Base-by-base conservation (phyloP, 2,113 vertebrate species). In the Paralichthys olivaceus region DNA sequence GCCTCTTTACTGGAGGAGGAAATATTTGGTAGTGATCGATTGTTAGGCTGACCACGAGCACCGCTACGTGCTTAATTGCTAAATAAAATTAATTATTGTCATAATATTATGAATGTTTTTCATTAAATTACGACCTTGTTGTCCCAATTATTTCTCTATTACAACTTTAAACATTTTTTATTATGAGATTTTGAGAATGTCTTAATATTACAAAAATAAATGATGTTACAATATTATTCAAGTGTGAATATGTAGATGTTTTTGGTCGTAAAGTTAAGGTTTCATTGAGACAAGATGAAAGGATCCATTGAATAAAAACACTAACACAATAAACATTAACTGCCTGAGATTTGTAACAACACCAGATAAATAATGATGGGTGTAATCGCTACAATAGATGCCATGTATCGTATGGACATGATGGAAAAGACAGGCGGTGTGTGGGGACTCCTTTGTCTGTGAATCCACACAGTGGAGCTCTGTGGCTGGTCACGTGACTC, bases 401-500 rank as follows among this genome's bases (percentile, higher is more conserved):
- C 32, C 32, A 34, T 34, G 32, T 34, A 34, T 54, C 5, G 7
- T 51, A 29, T 73, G 4, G 51, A 59, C 55, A 23, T 65, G 8
- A 75, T 19, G 26, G 32, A 28, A 71, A 73, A 51, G 0, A 26
- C 5, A 23, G 13, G 19, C 28, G 54, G 80, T 4, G 32, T 83
- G 60, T 37, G 14, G 68, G 60, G 43, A 74, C 63, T 74, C 83
- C 88, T 93, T 94, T 94, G 92, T 94, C 91, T 89, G 37, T 47
- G 54, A 40, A 71, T 69, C 77, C 66, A 79, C 70, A 55, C 70
- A 55, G 72, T 63, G 75, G 23, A 71, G 49, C 80, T 73, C 85
- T 65, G 64, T 54, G 79, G 59, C 37, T 25, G 8, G 85, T 95
- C 96, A 96, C 83, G 95, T 97, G 96, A 95, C 84, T 79, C 58